phyloP scores from a whole-genome alignment of 2,797 vertebrate species.

The Anas bernieri region DNA sequence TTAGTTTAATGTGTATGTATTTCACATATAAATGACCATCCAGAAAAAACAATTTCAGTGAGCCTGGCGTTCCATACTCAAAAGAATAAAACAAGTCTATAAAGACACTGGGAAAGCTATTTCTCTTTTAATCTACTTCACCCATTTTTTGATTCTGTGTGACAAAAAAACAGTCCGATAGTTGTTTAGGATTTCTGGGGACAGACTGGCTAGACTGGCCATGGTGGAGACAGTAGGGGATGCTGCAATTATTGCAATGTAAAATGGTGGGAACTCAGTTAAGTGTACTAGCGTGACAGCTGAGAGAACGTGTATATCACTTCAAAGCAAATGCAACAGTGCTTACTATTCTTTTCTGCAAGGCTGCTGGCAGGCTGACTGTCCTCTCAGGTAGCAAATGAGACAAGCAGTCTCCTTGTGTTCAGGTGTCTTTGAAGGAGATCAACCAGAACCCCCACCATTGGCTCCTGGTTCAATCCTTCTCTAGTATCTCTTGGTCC shows the following conservation, averaged over 20 bases:
- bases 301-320: background rate
- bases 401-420: background rate
- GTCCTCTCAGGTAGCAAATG: background rate
- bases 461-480: background rate
- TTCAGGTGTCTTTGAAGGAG: background rate
- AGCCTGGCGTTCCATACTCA: background rate
- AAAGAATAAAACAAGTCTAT: slow-evolving; percentile 44
- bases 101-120: slow-evolving; percentile 23
- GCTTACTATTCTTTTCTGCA: background rate
- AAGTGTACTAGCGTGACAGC: background rate
- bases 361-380: background rate
- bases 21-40: slow-evolving; percentile 54
- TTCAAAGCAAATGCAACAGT: background rate
- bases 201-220: slow-evolving; percentile 40
- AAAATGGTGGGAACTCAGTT: background rate
- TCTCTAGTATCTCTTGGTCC: background rate
- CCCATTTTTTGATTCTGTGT: slow-evolving; percentile 10
- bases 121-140: slow-evolving; percentile 50
- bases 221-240: background rate
- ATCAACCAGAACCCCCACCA: background rate
- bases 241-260: slow-evolving; percentile 4
- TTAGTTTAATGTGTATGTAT: slow-evolving; percentile 35
- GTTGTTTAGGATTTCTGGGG: slow-evolving; percentile 13
- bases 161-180: background rate
- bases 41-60: slow-evolving; percentile 29